Conservation (phyloP, 37 sponge, comb jelly and placozoan species). For the Hexactinellida sp. region DNA sequence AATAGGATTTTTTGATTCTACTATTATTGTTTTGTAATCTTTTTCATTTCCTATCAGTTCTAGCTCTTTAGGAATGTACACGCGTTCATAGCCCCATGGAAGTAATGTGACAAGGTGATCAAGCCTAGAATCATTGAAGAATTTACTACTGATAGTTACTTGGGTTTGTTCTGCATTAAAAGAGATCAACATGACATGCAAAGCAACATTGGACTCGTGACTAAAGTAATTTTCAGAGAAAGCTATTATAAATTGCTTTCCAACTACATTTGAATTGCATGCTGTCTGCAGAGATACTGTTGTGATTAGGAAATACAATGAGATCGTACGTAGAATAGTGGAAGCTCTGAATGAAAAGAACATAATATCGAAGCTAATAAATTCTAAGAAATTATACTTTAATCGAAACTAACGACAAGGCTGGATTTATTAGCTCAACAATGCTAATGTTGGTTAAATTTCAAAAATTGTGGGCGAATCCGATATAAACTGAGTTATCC, state of each 20-base stretch:
- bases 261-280: slow-evolving; percentile 1
- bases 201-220: neutral
- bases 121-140: neutral
- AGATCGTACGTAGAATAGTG: too few species aligned
- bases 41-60: neutral
- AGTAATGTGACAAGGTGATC: neutral
- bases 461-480: too few species aligned
- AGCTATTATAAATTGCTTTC: neutral
- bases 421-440: too few species aligned
- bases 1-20: neutral
- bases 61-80: neutral
- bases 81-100: neutral
- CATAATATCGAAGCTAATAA: too few species aligned
- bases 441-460: too few species aligned
- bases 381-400: too few species aligned
- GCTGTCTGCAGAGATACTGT: too few species aligned
- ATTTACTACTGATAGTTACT: neutral
- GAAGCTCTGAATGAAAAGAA: too few species aligned
- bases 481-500: too few species aligned
- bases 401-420: too few species aligned
- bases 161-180: neutral
- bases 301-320: too few species aligned
- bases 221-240: neutral
- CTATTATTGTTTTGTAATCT: neutral
- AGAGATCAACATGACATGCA: neutral